These are phyloP conservation scores for Habropoda laboriosa DNA, from an alignment of 1,140 invertebrate species.

Conservation along the genomic window DNA sequence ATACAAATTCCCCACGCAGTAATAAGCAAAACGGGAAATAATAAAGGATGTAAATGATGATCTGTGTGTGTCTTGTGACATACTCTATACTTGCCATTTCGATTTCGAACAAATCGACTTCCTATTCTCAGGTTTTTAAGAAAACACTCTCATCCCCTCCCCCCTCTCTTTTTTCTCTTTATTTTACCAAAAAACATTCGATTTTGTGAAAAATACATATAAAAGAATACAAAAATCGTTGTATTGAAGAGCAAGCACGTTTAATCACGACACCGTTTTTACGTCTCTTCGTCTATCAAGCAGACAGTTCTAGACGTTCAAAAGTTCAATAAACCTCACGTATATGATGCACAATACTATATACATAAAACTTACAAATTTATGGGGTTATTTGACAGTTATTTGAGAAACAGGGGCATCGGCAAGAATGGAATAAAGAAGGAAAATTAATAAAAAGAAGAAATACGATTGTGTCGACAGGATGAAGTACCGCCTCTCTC, in stretches of 20 bases:
- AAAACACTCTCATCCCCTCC: neutral
- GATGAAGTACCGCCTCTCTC: too few species aligned
- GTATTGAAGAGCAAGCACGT: conserved; percentile 2
- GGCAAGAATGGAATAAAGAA: too few species aligned
- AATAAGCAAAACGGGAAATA: neutral
- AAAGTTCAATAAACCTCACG: neutral
- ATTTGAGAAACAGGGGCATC: too few species aligned
- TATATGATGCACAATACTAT: neutral
- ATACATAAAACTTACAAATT: neutral
- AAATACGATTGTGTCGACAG: too few species aligned
- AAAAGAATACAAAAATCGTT: conserved; percentile 47
- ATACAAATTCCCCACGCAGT: neutral
- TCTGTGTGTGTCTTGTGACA: neutral
- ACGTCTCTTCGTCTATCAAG: too few species aligned
- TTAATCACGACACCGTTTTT: neutral
- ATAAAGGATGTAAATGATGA: conserved; percentile 10
- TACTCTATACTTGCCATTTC: too few species aligned
- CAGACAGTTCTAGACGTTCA: too few species aligned
- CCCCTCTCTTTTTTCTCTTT: neutral
- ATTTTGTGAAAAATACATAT: conserved; percentile 24
- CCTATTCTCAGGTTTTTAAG: neutral
- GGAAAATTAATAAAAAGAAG: neutral
- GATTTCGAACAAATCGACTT: neutral
- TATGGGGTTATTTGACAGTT: neutral
- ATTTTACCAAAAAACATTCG: conserved; percentile 26